phyloP scores from a whole-genome alignment of 1,140 invertebrate species.

The Calephelis nemesis region DNA sequence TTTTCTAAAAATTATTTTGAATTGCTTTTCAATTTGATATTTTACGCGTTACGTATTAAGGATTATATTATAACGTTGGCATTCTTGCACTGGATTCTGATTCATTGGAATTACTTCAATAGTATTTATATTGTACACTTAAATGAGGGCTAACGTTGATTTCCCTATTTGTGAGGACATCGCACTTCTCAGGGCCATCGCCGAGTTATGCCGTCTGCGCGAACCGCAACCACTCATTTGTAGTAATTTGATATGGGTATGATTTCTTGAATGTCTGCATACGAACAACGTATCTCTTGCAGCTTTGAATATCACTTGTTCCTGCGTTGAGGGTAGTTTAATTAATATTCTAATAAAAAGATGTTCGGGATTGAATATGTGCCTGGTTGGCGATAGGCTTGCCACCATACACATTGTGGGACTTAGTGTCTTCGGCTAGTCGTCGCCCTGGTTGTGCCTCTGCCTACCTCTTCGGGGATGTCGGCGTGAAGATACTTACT shows the following conservation, averaged over 20 bases:
- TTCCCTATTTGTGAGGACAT: conserved; percentile 51
- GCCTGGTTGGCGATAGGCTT: too few species aligned
- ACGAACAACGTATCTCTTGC: background rate
- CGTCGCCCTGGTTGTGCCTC: too few species aligned
- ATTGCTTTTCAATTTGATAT: conserved; percentile 1
- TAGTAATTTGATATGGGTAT: background rate
- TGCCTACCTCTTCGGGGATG: too few species aligned
- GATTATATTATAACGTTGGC: background rate
- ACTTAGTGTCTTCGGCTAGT: too few species aligned
- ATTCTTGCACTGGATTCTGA: conserved; percentile 19
- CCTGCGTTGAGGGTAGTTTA: too few species aligned
- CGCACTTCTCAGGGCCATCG: conserved; percentile 43
- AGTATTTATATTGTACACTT: conserved; percentile 18
- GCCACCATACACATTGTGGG: too few species aligned
- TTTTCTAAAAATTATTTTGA: background rate
- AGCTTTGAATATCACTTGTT: background rate
- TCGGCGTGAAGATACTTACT: too few species aligned
- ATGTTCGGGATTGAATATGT: too few species aligned
- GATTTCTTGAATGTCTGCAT: too few species aligned
- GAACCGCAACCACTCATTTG: conserved; percentile 22
- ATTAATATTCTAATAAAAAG: too few species aligned
- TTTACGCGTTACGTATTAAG: background rate
- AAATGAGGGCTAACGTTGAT: conserved; percentile 49
- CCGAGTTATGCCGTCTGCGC: conserved; percentile 34
- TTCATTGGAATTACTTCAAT: conserved; percentile 20